phyloP scores from a whole-genome alignment of 2,113 vertebrate genomes.

The Papio anubis region DNA sequence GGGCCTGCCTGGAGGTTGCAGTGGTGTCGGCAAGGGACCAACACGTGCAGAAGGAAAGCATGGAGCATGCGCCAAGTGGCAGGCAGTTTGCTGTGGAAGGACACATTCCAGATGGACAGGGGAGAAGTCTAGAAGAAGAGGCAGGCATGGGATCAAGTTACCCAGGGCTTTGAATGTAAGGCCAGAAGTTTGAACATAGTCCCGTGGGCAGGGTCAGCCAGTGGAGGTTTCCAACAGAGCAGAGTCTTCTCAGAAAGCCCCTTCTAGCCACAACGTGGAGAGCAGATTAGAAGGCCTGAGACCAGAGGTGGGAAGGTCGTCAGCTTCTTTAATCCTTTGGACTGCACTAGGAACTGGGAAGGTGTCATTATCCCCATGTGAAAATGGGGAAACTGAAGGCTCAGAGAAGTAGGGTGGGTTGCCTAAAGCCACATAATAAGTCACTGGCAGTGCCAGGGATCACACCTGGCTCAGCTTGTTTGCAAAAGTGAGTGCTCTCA shows the following conservation, averaged over 20 bases:
- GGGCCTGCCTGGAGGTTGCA: not conserved
- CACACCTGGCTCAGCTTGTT: constrained; percentile 34
- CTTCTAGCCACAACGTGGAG: not conserved
- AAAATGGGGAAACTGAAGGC: not conserved
- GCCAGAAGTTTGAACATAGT: not conserved
- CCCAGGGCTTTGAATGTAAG: not conserved
- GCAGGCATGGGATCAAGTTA: not conserved
- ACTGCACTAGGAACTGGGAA: not conserved
- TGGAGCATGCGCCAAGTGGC: not conserved
- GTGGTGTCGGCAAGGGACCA: not conserved
- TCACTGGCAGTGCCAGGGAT: not conserved
- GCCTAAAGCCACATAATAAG: not conserved
- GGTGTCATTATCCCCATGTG: not conserved
- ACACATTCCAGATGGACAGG: not conserved
- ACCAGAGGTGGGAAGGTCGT: not conserved
- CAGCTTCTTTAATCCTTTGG: not conserved
- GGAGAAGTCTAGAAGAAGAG: not conserved
- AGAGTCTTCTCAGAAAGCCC: not conserved
- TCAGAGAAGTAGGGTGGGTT: not conserved
- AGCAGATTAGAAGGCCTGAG: not conserved
- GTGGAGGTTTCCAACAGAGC: not conserved
- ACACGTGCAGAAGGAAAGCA: not conserved
- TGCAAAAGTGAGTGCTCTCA: not conserved
- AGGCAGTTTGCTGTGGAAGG: not conserved
- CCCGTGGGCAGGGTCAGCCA: not conserved